Conservation (phyloP, 1,140 invertebrate species). For the Alviniconcha marisindica region DNA sequence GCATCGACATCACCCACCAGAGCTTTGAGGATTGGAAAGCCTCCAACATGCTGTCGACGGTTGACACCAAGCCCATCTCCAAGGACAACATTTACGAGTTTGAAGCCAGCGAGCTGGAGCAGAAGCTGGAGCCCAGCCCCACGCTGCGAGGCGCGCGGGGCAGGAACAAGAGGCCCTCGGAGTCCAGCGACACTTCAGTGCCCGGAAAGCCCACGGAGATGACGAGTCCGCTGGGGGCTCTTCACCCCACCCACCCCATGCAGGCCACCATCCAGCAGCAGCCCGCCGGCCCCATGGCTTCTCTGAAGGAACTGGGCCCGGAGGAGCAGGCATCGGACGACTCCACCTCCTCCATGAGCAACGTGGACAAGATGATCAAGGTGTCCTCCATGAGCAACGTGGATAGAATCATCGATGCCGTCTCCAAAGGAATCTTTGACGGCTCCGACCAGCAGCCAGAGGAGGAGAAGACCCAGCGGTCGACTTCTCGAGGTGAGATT, state of each 20-base stretch:
- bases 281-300: slow-evolving; percentile 11
- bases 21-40: slow-evolving; percentile 53
- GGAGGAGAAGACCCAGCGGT: background rate
- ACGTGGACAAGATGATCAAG: slow-evolving; percentile 32
- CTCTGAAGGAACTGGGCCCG: slow-evolving; percentile 28
- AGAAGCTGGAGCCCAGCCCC: slow-evolving; percentile 31
- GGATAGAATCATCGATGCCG: slow-evolving; percentile 68
- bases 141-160: slow-evolving; percentile 24
- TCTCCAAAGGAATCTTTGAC: slow-evolving; percentile 72
- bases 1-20: slow-evolving; percentile 22
- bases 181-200: slow-evolving; percentile 6
- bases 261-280: slow-evolving; percentile 19
- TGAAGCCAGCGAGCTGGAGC: slow-evolving; percentile 50
- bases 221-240: background rate
- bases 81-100: slow-evolving; percentile 55
- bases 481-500: slow-evolving; percentile 2
- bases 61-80: slow-evolving; percentile 36
- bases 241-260: background rate
- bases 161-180: slow-evolving; percentile 39
- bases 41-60: slow-evolving; percentile 18
- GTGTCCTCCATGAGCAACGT: slow-evolving; percentile 32
- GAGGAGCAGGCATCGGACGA: slow-evolving; percentile 31
- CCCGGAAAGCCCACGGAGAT: background rate
- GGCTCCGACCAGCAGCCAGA: slow-evolving; percentile 35
- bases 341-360: slow-evolving; percentile 30